Percentiles rank a stretch among this genome's conserved stretches.
These are phyloP conservation scores for Rotaria socialis DNA, from an alignment of 2,888 invertebrate species.

Conservation along the genomic window DNA sequence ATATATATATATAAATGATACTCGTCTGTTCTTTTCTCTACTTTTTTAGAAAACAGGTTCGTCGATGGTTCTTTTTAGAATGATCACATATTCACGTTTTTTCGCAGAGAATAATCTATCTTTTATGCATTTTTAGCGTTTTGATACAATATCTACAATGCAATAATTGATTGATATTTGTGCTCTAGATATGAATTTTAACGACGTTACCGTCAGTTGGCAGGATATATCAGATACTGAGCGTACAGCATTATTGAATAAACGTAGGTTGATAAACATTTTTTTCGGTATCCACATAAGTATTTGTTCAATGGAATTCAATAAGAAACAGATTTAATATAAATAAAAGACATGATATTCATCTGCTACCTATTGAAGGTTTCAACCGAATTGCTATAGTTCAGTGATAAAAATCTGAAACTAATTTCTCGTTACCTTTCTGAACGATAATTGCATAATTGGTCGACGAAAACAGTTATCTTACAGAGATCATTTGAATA, in stretches of 20 bases:
- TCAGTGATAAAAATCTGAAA: no score
- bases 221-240: constrained; percentile 19
- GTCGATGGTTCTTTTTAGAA: not conserved
- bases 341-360: no score
- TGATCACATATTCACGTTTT: not conserved
- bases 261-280: not conserved
- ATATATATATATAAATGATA: constrained; percentile 23
- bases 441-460: no score
- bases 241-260: constrained; percentile 25
- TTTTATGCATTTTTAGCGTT: not conserved
- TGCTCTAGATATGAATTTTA: constrained; percentile 11
- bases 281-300: not conserved
- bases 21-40: constrained; percentile 29
- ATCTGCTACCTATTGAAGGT: no score
- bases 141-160: not conserved
- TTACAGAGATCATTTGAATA: no score
- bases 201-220: constrained; percentile 32
- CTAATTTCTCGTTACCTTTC: no score
- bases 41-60: constrained; percentile 30
- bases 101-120: not conserved
- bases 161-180: constrained; percentile 23
- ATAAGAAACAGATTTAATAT: no score
- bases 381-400: no score
- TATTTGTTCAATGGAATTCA: no score
- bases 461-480: no score